phyloP scores from a whole-genome alignment of 2,797 vertebrate species.

The Cichlasoma orientale region DNA sequence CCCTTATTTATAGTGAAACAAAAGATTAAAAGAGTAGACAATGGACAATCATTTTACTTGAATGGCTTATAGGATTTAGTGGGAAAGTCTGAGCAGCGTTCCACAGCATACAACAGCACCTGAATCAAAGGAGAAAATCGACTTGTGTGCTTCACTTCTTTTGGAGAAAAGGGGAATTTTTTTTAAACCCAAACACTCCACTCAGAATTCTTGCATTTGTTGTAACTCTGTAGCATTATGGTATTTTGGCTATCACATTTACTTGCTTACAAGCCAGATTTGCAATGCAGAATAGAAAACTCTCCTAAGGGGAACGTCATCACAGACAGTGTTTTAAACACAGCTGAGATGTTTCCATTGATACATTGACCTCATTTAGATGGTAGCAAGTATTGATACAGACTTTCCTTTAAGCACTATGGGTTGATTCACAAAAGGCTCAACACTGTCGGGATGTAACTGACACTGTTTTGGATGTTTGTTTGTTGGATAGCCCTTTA shows the following conservation, averaged over 20 bases:
- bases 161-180: neutral
- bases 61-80: neutral
- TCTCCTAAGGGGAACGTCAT: too few relatives aligned
- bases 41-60: neutral
- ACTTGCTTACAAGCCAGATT: too few relatives aligned
- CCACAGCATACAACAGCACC: neutral
- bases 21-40: neutral
- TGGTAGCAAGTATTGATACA: neutral
- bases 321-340: too few relatives aligned
- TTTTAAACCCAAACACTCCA: neutral
- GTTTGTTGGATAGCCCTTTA: neutral
- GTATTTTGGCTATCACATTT: too few relatives aligned
- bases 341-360: neutral
- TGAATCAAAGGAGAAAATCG: neutral
- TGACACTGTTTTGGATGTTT: neutral
- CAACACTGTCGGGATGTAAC: neutral
- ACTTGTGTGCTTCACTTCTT: neutral
- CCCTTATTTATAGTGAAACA: neutral
- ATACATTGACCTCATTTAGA: neutral
- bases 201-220: neutral
- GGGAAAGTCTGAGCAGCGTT: neutral
- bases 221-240: neutral
- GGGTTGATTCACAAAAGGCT: neutral
- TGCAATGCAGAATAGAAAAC: too few relatives aligned
- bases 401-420: neutral